These are phyloP conservation scores for Epiblema foenella DNA, from an alignment of 2,888 invertebrate species.

Conservation along the genomic window DNA sequence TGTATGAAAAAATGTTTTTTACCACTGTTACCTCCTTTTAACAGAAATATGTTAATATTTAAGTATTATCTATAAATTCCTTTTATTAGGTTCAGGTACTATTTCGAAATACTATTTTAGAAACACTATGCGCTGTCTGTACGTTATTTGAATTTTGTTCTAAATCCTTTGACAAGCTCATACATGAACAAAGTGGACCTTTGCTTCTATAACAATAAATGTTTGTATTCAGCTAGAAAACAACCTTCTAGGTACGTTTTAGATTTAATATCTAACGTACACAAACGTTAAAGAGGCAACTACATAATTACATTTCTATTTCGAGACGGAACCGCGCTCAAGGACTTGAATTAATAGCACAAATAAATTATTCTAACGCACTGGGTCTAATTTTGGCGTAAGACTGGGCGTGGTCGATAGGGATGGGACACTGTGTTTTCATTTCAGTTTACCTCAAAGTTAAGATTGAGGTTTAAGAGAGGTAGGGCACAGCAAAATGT, in stretches of 20 bases:
- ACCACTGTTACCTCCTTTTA: no score
- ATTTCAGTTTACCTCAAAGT: slow-evolving; percentile 11
- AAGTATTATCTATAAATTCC: no score
- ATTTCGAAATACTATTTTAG: no score
- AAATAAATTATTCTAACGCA: slow-evolving; percentile 32
- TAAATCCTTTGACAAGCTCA: no score
- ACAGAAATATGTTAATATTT: no score
- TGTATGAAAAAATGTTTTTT: no score
- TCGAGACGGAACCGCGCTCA: background rate
- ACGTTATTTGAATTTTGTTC: no score
- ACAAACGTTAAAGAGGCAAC: slow-evolving; percentile 16
- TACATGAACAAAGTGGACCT: no score
- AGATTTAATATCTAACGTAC: background rate
- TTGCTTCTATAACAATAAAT: no score
- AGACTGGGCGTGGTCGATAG: slow-evolving; percentile 10
- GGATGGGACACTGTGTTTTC: background rate
- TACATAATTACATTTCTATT: slow-evolving; percentile 24
- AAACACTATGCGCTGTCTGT: no score
- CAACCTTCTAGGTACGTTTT: background rate
- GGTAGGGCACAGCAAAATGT: no score
- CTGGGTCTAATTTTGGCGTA: slow-evolving; percentile 28
- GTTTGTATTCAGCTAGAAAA: background rate
- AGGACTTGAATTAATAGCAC: slow-evolving; percentile 18
- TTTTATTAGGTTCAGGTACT: no score
- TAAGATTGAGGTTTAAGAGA: background rate